phyloP scores from a whole-genome alignment of 64 coral and sea anemone species.

The Platygyra sinensis region DNA sequence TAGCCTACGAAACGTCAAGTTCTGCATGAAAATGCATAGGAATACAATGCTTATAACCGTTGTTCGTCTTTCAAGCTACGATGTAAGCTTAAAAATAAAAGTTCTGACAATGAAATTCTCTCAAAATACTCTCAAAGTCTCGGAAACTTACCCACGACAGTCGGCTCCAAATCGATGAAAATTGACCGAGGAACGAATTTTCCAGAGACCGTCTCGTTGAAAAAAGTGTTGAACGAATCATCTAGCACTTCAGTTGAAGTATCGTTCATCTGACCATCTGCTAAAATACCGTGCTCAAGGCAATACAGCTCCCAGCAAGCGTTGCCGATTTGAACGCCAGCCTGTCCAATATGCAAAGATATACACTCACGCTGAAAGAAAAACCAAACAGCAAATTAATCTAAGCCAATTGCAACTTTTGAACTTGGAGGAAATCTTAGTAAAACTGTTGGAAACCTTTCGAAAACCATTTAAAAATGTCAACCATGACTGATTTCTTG shows the following conservation, averaged over 20 bases:
- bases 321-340: slow-evolving; percentile 86
- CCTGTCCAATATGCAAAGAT: slow-evolving; percentile 83
- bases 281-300: slow-evolving; percentile 67
- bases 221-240: slow-evolving; percentile 82
- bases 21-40: too few species aligned
- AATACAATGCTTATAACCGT: too few species aligned
- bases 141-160: slow-evolving; percentile 69
- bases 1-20: too few species aligned
- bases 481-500: too few species aligned
- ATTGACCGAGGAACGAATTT: slow-evolving; percentile 85
- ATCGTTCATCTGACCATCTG: slow-evolving; percentile 61
- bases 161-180: slow-evolving; percentile 89
- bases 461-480: neutral
- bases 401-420: neutral
- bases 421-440: too few species aligned
- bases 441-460: too few species aligned
- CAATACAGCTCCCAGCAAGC: slow-evolving; percentile 90
- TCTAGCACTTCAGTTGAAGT: slow-evolving; percentile 43
- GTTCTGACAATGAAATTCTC: too few species aligned
- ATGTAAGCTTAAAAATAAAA: too few species aligned
- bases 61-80: too few species aligned
- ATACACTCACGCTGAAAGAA: slow-evolving; percentile 76
- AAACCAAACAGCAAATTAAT: neutral
- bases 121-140: too few species aligned
- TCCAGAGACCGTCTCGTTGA: slow-evolving; percentile 77